A percentile compares a stretch with the other conserved stretches of the same genome.
Evolutionary conservation across 2,888 invertebrate species (phyloP).

Genomic region (Bhutanitis thaidina): DNA sequence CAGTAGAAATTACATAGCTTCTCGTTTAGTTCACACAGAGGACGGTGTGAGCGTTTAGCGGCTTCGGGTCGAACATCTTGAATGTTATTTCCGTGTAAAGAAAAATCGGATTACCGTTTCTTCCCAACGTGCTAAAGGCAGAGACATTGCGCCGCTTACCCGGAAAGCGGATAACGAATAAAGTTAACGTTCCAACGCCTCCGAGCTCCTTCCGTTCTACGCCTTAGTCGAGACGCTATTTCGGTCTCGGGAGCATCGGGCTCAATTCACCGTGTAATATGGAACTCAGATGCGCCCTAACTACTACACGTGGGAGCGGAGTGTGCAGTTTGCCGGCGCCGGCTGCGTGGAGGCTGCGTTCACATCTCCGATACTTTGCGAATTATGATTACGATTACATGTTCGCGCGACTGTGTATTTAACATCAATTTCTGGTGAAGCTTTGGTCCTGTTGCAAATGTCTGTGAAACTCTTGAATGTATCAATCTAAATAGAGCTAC

Average conservation of each 20-base stretch:
- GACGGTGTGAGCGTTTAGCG: no score
- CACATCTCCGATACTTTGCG: neutral
- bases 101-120: conserved; percentile 7
- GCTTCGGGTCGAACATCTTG: no score
- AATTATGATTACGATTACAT: no score
- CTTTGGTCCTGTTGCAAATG: no score
- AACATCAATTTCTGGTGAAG: no score
- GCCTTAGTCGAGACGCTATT: conserved; percentile 6
- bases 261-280: conserved; percentile 12
- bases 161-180: neutral
- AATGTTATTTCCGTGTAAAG: neutral
- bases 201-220: neutral
- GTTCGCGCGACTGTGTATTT: no score
- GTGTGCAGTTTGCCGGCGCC: conserved; percentile 7
- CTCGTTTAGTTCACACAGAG: no score
- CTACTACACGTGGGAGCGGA: conserved; percentile 11
- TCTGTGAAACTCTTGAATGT: no score
- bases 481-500: no score
- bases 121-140: neutral
- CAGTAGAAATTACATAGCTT: no score
- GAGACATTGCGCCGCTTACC: neutral
- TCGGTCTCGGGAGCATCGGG: conserved; percentile 5
- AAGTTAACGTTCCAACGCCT: conserved; percentile 8
- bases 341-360: neutral
- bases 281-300: conserved; percentile 12